Base-by-base conservation (phyloP, 1,140 invertebrate genomes). In the Melitaea cinxia region DNA sequence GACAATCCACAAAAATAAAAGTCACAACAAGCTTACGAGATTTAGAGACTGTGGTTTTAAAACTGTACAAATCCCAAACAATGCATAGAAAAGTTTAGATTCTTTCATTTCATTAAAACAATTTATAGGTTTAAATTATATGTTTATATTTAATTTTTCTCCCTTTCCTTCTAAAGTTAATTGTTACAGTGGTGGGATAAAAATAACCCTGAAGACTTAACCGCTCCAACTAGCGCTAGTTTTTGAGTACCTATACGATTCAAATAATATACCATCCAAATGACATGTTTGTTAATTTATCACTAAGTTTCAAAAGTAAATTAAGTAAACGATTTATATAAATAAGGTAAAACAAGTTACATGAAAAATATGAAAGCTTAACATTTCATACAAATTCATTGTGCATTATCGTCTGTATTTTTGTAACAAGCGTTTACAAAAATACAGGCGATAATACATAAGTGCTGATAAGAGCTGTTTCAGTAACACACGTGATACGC, bases 401-500 rank as follows among this genome's bases (percentile, higher is more conserved):
- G n/a, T 24, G 14, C 10, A 23, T 6, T 47, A 42, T 42, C 15
- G 1, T 42, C 14, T 45, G 21, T 47, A 47, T 47, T 47, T 47
- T 23, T 47, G 14, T 23, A 47, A 47, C 42, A 6, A 17, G 6
- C 30, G 30, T 9, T 2, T n/a, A n/a, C n/a, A n/a, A n/a, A n/a
- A n/a, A n/a, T n/a, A n/a, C n/a, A n/a, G n/a, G n/a, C n/a, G n/a
- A n/a, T n/a, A n/a, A n/a, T n/a, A n/a, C 37, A 47, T 12, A 47
- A 47, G 42, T 47, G 42, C 17, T 12, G 42, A 47, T 47, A 47
- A 47, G 19, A 47, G 19, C 21, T 47, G 4, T 47, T 47, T 47
- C 19, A 21, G 19, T 23, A n/a, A 15, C 37, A 42, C 37, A 17
- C n/a, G 21, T 47, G 19, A 23, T 47, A 47, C 17, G 37, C 37